Percentiles rank a stretch among this genome's conserved stretches.
These are phyloP conservation scores for Campaea margaritaria DNA, from an alignment of 2,888 invertebrate genomes.

Conservation along the genomic window DNA sequence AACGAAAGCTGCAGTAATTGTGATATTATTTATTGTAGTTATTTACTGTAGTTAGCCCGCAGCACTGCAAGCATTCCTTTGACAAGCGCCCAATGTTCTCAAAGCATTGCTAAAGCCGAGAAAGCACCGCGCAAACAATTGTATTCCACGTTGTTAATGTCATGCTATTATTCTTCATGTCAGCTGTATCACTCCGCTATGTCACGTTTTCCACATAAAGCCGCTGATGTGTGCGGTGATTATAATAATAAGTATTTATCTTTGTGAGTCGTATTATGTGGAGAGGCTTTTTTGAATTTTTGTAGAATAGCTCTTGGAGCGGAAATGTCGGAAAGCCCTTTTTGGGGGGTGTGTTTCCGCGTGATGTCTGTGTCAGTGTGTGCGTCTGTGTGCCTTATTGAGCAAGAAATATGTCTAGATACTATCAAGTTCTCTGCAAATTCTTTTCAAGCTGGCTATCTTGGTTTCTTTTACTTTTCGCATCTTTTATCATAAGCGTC, in stretches of 20 bases:
- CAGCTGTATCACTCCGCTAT: slow-evolving; percentile 44
- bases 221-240: slow-evolving; percentile 47
- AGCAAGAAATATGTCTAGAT: too few relatives aligned
- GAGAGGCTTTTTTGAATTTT: slow-evolving; percentile 1
- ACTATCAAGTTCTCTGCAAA: too few relatives aligned
- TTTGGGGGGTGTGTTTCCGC: too few relatives aligned
- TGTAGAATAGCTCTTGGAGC: not conserved
- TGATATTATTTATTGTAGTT: too few relatives aligned
- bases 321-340: not conserved
- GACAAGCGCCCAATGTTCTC: slow-evolving; percentile 14
- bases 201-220: slow-evolving; percentile 64
- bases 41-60: slow-evolving; percentile 4
- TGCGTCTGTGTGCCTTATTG: too few relatives aligned
- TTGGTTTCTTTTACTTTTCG: too few relatives aligned
- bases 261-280: not conserved
- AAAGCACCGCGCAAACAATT: slow-evolving; percentile 38
- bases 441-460: too few relatives aligned
- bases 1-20: slow-evolving; percentile 5
- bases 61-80: slow-evolving; percentile 7
- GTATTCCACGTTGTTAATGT: slow-evolving; percentile 43
- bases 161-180: slow-evolving; percentile 52
- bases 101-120: slow-evolving; percentile 34
- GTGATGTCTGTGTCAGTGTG: too few relatives aligned
- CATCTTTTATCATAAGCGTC: too few relatives aligned
- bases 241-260: slow-evolving; percentile 41